Evolutionary conservation across 23 tunicate genomes (phyloP).

Genomic region (Phallusia fumigata): DNA sequence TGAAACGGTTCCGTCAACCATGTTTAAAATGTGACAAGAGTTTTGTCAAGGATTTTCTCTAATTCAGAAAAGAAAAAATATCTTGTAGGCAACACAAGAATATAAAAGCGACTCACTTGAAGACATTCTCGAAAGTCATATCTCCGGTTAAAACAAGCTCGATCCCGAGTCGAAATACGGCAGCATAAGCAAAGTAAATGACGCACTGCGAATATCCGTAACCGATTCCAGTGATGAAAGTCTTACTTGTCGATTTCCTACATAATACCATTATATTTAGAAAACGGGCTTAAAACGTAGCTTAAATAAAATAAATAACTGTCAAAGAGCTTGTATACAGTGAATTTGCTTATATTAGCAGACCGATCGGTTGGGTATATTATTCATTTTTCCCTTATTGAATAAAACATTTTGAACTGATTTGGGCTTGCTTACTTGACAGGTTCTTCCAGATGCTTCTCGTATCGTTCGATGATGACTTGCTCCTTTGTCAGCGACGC

Average conservation of each 20-base stretch:
- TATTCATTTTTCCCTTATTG: no score
- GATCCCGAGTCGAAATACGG: slow-evolving; percentile 87
- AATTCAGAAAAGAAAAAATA: no score
- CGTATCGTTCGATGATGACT: slow-evolving; percentile 38
- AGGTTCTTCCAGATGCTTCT: slow-evolving; percentile 42
- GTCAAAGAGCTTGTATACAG: no score
- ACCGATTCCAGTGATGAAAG: slow-evolving; percentile 54
- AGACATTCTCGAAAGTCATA: slow-evolving; percentile 71
- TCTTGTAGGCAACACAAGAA: no score
- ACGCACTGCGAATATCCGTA: slow-evolving; percentile 91
- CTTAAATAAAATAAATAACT: no score
- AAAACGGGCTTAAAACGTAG: no score
- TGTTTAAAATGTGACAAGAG: no score
- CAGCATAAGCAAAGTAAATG: slow-evolving; percentile 95
- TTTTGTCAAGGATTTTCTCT: no score
- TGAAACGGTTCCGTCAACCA: no score
- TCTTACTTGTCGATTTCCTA: slow-evolving; percentile 20
- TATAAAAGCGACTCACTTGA: slow-evolving; percentile 39
- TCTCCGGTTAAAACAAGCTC: slow-evolving; percentile 62
- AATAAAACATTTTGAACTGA: not conserved
- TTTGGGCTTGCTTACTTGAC: slow-evolving; percentile 31
- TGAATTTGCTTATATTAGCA: no score
- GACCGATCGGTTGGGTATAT: no score
- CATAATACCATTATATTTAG: no score
- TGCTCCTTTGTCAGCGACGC: slow-evolving; percentile 79